phyloP scores from a whole-genome alignment of 1,140 invertebrate genomes.

The Bombus terrestris region DNA sequence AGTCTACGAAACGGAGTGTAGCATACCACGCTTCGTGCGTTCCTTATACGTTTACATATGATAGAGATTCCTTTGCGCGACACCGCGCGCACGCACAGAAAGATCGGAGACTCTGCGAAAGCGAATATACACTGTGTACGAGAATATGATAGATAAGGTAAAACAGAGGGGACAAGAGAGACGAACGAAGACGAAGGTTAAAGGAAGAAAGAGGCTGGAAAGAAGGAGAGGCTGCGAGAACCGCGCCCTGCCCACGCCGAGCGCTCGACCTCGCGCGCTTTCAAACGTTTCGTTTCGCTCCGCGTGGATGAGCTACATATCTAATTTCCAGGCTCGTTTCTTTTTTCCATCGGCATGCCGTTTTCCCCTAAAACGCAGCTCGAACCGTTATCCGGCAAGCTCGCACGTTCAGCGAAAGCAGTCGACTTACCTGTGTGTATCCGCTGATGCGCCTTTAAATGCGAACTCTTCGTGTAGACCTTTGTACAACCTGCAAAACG shows the following conservation, averaged over 20 bases:
- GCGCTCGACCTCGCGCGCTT: constrained; percentile 64
- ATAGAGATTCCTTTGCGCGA: constrained; percentile 69
- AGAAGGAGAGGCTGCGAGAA: constrained; percentile 46
- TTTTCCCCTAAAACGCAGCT: constrained; percentile 8
- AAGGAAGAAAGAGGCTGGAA: constrained; percentile 4
- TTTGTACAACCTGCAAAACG: constrained; percentile 94
- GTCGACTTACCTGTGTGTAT: constrained; percentile 96
- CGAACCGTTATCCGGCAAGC: neutral
- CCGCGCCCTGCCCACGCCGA: constrained; percentile 64
- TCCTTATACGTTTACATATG: constrained; percentile 68
- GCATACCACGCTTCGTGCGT: constrained; percentile 64
- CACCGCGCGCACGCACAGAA: constrained; percentile 27
- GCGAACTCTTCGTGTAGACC: constrained; percentile 99
- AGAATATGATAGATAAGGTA: neutral
- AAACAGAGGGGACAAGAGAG: neutral
- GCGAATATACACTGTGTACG: neutral
- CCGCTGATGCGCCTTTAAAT: constrained; percentile 98
- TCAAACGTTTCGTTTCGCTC: constrained; percentile 63
- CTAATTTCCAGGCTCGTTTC: constrained; percentile 57
- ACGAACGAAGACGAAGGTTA: constrained; percentile 6
- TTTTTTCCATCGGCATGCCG: constrained; percentile 1
- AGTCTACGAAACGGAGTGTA: constrained; percentile 71
- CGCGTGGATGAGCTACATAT: constrained; percentile 69
- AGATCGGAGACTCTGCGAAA: too few species aligned
- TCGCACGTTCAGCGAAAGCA: neutral